phyloP scores from a whole-genome alignment of 2,888 invertebrate species.

The Xanthia icteritia region DNA sequence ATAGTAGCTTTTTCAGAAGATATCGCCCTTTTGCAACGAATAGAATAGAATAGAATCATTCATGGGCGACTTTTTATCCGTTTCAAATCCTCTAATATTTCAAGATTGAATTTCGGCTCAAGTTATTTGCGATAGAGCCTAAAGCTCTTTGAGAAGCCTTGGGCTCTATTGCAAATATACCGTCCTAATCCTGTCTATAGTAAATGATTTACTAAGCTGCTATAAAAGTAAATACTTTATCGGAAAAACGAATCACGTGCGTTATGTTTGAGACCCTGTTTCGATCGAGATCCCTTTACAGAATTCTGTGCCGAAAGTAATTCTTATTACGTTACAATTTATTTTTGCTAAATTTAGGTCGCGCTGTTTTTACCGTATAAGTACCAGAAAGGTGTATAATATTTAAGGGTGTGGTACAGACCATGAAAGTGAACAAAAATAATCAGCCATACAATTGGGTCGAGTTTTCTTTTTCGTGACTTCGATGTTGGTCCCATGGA shows the following conservation, averaged over 20 bases:
- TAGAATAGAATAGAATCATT: no score
- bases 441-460: no score
- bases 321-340: constrained; percentile 5
- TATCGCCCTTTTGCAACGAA: not conserved
- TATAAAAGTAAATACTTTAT: constrained; percentile 31
- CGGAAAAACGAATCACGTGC: constrained; percentile 8
- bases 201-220: constrained; percentile 3
- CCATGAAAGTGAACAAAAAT: no score
- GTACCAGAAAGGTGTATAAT: no score
- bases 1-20: not conserved
- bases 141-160: not conserved
- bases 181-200: constrained; percentile 6
- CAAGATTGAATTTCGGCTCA: constrained; percentile 17
- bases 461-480: no score
- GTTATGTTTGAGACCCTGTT: constrained; percentile 4
- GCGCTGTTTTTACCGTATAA: no score
- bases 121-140: constrained; percentile 26
- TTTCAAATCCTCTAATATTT: constrained; percentile 29
- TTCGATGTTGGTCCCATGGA: no score
- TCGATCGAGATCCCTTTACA: not conserved
- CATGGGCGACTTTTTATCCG: not conserved
- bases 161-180: constrained; percentile 15
- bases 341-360: not conserved
- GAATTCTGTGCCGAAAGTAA: not conserved
- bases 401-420: no score